Evolutionary conservation across 2,113 vertebrate genomes (phyloP).

Genomic region (Burhinus bistriatus): DNA sequence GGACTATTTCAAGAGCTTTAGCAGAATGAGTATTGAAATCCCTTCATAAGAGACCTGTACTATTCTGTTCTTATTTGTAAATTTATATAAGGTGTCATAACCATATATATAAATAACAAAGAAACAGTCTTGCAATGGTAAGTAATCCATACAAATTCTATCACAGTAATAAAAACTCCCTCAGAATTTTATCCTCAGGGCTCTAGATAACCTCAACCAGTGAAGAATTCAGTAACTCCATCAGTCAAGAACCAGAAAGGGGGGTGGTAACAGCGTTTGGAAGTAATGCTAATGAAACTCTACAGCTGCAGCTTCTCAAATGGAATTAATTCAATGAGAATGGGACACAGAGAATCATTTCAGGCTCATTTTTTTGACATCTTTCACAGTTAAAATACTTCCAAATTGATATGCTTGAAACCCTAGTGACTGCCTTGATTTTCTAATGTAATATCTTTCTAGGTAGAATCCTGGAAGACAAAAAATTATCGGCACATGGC

Average conservation of each 20-base stretch:
- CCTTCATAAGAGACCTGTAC: background rate
- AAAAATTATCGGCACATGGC: background rate
- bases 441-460: slow-evolving; percentile 23
- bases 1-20: background rate
- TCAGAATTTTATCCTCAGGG: slow-evolving; percentile 20
- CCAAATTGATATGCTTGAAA: slow-evolving; percentile 22
- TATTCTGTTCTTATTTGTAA: slow-evolving; percentile 40
- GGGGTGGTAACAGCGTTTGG: background rate
- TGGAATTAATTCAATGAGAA: slow-evolving; percentile 56
- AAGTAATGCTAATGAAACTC: slow-evolving; percentile 40
- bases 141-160: slow-evolving; percentile 67
- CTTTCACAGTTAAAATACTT: slow-evolving; percentile 40
- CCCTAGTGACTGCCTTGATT: slow-evolving; percentile 28
- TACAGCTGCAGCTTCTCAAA: slow-evolving; percentile 52
- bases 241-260: slow-evolving; percentile 1
- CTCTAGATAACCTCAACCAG: slow-evolving; percentile 18
- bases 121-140: slow-evolving; percentile 24
- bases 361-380: slow-evolving; percentile 17
- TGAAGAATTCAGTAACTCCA: slow-evolving; percentile 5
- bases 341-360: slow-evolving; percentile 32
- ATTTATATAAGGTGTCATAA: slow-evolving; percentile 31
- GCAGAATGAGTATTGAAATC: background rate
- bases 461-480: slow-evolving; percentile 10
- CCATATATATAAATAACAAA: slow-evolving; percentile 56
- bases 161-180: slow-evolving; percentile 44